Base-by-base conservation (phyloP, 35 echinoderm and acorn worm genomes). In the Ophioderma brevispina region DNA sequence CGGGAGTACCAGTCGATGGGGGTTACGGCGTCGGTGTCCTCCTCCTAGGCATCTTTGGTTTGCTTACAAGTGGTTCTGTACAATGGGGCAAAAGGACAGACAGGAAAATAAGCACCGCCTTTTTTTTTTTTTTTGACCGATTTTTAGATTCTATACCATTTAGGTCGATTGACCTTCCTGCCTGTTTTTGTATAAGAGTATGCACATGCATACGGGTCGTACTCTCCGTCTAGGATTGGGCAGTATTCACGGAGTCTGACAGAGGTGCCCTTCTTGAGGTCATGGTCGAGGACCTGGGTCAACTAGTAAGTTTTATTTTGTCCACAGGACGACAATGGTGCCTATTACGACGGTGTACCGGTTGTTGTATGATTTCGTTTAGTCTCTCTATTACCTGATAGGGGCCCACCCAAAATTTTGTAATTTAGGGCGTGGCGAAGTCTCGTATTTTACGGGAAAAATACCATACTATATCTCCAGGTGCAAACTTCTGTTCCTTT, bases 331-430 rank as follows among this genome's bases (percentile, higher is more conserved):
- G 28, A 10, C 10, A 8, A 2, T 13, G 10, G 15, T 52, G n/a
- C 39, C 4, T 43, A 38, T 83, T 83, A 14, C 23, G n/a, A n/a
- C n/a, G 0, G 11, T 21, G 21, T 36, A 49, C 25, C 21, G 39
- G 2, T 18, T 52, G 13, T 36, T 83, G 1, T 38, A 52, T 33
- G 13, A 25, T 0, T 31, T 10, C 39, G 41, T 13, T n/a, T 40
- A 32, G 39, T 13, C 19, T 42, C 38, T 21, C 25, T 25, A 15
- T 40, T 49, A 85, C 37, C 4, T 23, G 15, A 17, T 75, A 83
- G 6, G 89, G 89, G 13, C 89, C 89, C 84, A 36, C 70, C 89
- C 82, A 91, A 31, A 37, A 25, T 64, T 83, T 55, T 91, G 89
- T 30, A 91, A 39, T 38, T 91, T 91, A 1, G 82, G 82, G 76